Percentiles rank a stretch among this genome's conserved stretches.
Evolutionary conservation across 2,888 invertebrate species (phyloP).

Genomic region (Megaustenia siamemsis): DNA sequence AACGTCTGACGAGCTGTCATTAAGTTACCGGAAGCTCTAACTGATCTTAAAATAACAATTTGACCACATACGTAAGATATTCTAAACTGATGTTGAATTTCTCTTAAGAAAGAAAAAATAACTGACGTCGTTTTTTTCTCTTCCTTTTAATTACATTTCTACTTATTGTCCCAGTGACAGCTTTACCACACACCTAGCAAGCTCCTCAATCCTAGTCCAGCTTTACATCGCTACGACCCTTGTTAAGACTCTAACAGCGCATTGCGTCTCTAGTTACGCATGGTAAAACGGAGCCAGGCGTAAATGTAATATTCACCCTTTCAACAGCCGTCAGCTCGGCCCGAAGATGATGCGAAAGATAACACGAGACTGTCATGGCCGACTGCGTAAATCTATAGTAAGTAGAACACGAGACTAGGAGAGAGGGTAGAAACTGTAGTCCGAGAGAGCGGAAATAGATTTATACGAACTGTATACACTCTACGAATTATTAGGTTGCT

Average conservation of each 20-base stretch:
- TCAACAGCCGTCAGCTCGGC: constrained; percentile 28
- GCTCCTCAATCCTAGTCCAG: neutral
- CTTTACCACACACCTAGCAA: constrained; percentile 27
- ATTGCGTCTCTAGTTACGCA: constrained; percentile 18
- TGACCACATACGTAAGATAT: neutral
- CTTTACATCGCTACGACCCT: constrained; percentile 11
- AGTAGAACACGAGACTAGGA: constrained; percentile 25
- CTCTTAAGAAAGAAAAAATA: neutral
- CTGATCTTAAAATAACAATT: neutral
- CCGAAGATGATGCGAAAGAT: constrained; percentile 31
- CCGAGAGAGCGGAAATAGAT: constrained; percentile 23
- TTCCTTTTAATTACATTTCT: too few relatives aligned
- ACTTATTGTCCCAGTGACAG: neutral
- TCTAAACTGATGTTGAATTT: constrained; percentile 2
- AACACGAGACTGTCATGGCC: constrained; percentile 38
- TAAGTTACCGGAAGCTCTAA: too few relatives aligned
- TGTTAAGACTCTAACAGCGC: constrained; percentile 22
- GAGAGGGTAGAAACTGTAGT: neutral
- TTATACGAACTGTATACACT: constrained; percentile 1
- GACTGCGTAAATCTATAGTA: constrained; percentile 36
- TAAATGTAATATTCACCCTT: constrained; percentile 39
- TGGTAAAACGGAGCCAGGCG: constrained; percentile 5
- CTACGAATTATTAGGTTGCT: constrained; percentile 9
- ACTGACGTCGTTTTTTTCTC: too few relatives aligned
- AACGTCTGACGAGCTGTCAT: too few relatives aligned